Percentiles rank a stretch among this genome's conserved stretches.
Conservation (phyloP, 2,888 invertebrate genomes). For the Anarsia innoxiella region DNA sequence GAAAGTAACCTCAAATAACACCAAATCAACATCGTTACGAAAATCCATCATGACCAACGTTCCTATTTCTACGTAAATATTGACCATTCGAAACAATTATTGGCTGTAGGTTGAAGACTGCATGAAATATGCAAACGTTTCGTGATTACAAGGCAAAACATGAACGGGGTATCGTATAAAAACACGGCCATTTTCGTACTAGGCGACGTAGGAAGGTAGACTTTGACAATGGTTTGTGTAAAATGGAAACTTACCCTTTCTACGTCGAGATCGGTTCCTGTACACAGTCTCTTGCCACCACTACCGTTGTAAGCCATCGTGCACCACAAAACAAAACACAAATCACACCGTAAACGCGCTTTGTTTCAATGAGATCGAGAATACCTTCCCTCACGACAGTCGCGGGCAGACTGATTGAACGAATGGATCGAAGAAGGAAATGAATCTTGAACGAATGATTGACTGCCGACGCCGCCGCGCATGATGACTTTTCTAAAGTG, state of each 20-base stretch:
- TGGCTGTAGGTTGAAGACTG: background rate
- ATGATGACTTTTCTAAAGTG: slow-evolving; percentile 11
- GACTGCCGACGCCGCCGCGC: slow-evolving; percentile 24
- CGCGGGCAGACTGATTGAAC: slow-evolving; percentile 62
- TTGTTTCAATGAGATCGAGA: slow-evolving; percentile 34
- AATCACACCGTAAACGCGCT: slow-evolving; percentile 71
- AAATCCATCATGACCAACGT: background rate
- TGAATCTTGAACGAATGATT: slow-evolving; percentile 27
- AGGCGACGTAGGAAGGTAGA: slow-evolving; percentile 39
- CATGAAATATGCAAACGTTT: slow-evolving; percentile 9
- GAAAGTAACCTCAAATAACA: slow-evolving; percentile 61
- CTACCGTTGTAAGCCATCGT: slow-evolving; percentile 84
- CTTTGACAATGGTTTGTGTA: slow-evolving; percentile 34
- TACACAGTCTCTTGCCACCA: slow-evolving; percentile 75
- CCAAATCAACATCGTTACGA: slow-evolving; percentile 61
- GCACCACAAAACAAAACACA: slow-evolving; percentile 77
- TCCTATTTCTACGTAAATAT: background rate
- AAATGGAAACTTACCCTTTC: slow-evolving; percentile 60
- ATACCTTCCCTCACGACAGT: slow-evolving; percentile 41
- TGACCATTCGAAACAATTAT: background rate
- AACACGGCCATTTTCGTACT: slow-evolving; percentile 70
- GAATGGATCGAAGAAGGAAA: slow-evolving; percentile 28
- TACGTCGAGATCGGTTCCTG: slow-evolving; percentile 66
- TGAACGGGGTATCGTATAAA: slow-evolving; percentile 50
- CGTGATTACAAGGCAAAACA: slow-evolving; percentile 40